Evolutionary conservation across 2,888 invertebrate genomes (phyloP).

Genomic region (Drosophila demipolita): DNA sequence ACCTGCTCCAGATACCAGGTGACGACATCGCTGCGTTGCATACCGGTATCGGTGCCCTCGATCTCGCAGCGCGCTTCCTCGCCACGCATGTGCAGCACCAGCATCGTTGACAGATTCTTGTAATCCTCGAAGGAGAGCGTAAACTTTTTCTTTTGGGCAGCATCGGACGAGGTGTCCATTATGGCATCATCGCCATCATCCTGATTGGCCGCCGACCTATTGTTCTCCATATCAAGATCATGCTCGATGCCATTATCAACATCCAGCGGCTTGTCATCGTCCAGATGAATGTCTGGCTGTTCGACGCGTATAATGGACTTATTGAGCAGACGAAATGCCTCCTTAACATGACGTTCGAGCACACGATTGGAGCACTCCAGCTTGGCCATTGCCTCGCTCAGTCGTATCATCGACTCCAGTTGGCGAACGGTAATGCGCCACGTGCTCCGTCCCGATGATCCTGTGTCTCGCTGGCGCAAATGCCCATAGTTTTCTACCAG

Average conservation of each 20-base stretch:
- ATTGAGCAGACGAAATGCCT: slow-evolving; percentile 95
- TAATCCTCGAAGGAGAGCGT: slow-evolving; percentile 97
- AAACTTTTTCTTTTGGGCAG: slow-evolving; percentile 89
- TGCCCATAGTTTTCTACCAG: slow-evolving; percentile 95
- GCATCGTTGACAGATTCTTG: slow-evolving; percentile 95
- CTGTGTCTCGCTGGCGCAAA: slow-evolving; percentile 93
- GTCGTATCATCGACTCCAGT: slow-evolving; percentile 96
- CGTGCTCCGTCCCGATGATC: slow-evolving; percentile 89
- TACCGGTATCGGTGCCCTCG: slow-evolving; percentile 88
- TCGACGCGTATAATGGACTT: slow-evolving; percentile 99
- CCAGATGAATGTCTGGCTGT: slow-evolving; percentile 97
- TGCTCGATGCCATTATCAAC: slow-evolving; percentile 86
- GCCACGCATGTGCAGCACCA: slow-evolving; percentile 94
- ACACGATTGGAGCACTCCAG: slow-evolving; percentile 98
- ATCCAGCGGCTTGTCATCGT: slow-evolving; percentile 89
- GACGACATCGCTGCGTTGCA: slow-evolving; percentile 92
- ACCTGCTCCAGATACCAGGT: slow-evolving; percentile 97
- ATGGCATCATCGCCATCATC: slow-evolving; percentile 33
- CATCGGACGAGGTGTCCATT: slow-evolving; percentile 43
- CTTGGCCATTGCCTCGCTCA: slow-evolving; percentile 98
- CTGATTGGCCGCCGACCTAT: slow-evolving; percentile 57
- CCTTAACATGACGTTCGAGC: slow-evolving; percentile 93
- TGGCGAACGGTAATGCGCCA: slow-evolving; percentile 99
- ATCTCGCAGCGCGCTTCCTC: slow-evolving; percentile 91
- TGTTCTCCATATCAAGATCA: slow-evolving; percentile 86